Evolutionary conservation across 92 coral and sea anemone genomes (phyloP).

Genomic region (Zoanthus sociatus): DNA sequence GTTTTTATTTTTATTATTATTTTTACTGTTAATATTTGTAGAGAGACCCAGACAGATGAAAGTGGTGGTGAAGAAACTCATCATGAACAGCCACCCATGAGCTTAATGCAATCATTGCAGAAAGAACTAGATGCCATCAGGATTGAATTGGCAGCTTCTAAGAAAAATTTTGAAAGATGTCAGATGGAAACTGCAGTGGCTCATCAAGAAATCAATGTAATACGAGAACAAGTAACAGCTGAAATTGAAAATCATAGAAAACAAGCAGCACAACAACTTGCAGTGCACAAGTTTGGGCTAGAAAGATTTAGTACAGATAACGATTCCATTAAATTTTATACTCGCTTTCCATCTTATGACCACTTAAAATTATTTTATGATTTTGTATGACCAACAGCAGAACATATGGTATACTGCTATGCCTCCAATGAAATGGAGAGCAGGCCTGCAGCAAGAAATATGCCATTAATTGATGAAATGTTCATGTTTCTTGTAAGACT

Average conservation of each 20-base stretch:
- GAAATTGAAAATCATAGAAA: no score
- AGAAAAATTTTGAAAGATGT: neutral
- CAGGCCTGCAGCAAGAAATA: neutral
- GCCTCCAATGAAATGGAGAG: neutral
- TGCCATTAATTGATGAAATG: neutral
- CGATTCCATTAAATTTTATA: neutral
- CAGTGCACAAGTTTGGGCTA: neutral
- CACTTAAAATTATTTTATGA: neutral
- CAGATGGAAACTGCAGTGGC: neutral
- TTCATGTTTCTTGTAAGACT: neutral
- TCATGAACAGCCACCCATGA: neutral
- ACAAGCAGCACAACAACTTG: no score
- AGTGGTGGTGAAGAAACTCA: neutral
- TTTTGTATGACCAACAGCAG: neutral
- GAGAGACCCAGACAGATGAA: slow-evolving; percentile 3
- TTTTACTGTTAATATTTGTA: neutral
- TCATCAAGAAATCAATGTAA: neutral
- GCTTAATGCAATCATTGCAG: neutral
- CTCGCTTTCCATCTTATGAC: neutral
- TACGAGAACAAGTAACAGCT: neutral
- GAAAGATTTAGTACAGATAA: slow-evolving; percentile 5
- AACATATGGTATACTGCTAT: neutral
- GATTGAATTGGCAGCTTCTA: no score
- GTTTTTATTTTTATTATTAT: no score
- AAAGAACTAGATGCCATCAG: neutral